Evolutionary conservation across 2,797 vertebrate species (phyloP).

Genomic region (Leptatherina wallacei): DNA sequence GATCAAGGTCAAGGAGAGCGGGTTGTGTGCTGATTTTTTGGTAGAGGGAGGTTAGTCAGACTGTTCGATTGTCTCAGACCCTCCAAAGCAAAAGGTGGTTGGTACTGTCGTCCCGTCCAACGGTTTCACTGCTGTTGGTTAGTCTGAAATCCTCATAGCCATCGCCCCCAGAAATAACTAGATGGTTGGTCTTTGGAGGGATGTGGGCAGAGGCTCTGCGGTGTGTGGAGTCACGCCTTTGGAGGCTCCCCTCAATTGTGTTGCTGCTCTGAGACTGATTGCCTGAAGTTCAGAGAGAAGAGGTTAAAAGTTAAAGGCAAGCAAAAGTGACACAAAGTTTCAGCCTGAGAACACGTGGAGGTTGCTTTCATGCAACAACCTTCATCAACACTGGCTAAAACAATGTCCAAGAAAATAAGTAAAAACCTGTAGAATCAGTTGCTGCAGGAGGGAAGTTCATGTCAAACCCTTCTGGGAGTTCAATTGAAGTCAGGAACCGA

Average conservation of each 20-base stretch:
- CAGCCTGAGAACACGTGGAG: neutral
- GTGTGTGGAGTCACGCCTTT: conserved; percentile 85
- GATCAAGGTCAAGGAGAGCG: conserved; percentile 15
- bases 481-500: conserved; percentile 94
- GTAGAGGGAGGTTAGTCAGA: conserved; percentile 16
- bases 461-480: conserved; percentile 91
- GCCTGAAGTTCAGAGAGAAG: conserved; percentile 53
- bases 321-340: neutral
- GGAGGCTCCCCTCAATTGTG: conserved; percentile 79
- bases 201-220: conserved; percentile 83
- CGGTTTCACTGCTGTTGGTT: conserved; percentile 94
- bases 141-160: conserved; percentile 98
- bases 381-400: neutral
- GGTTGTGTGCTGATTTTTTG: conserved; percentile 39
- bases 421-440: conserved; percentile 82
- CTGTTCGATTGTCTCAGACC: conserved; percentile 82
- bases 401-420: neutral
- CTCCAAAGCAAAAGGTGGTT: conserved; percentile 97
- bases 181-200: conserved; percentile 87
- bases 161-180: conserved; percentile 96
- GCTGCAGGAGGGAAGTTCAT: conserved; percentile 84
- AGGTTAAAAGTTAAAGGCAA: neutral
- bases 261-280: conserved; percentile 75
- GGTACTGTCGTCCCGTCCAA: conserved; percentile 96
- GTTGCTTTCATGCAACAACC: fast-evolving